These are phyloP conservation scores for Scomber scombrus DNA, from an alignment of 2,113 vertebrate genomes.

Conservation along the genomic window DNA sequence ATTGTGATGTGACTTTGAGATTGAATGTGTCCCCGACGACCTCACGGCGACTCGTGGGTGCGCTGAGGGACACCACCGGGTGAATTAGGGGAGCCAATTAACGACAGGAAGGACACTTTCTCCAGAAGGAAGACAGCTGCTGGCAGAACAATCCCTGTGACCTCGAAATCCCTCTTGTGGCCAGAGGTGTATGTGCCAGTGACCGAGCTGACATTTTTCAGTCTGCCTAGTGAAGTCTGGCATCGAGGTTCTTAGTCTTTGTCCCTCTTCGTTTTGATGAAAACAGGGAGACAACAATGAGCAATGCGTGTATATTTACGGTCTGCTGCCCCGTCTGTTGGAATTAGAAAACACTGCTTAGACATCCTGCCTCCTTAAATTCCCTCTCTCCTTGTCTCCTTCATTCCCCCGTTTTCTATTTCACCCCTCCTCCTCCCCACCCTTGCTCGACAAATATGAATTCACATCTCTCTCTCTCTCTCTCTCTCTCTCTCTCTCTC, in stretches of 20 bases:
- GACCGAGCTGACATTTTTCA: conserved; percentile 72
- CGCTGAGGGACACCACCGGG: conserved; percentile 51
- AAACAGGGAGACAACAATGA: conserved; percentile 38
- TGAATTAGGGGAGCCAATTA: conserved; percentile 78
- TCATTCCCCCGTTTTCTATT: conserved; percentile 36
- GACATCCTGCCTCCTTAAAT: conserved; percentile 54
- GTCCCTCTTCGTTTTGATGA: conserved; percentile 19
- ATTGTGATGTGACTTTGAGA: conserved; percentile 45
- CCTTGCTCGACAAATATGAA: conserved; percentile 66
- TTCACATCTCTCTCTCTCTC: conserved; percentile 43
- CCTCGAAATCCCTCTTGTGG: conserved; percentile 76
- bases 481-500: background rate
- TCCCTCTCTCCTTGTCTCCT: conserved; percentile 53
- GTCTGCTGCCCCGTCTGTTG: conserved; percentile 67
- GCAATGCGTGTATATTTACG: conserved; percentile 52
- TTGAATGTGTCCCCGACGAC: conserved; percentile 57
- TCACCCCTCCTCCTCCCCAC: conserved; percentile 27
- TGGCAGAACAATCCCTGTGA: conserved; percentile 73
- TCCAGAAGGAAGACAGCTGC: conserved; percentile 67
- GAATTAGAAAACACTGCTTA: conserved; percentile 64
- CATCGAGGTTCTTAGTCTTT: conserved; percentile 30
- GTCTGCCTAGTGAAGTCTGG: conserved; percentile 61
- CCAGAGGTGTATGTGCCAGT: conserved; percentile 66
- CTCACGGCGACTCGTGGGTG: conserved; percentile 46
- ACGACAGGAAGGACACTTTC: conserved; percentile 68